Evolutionary conservation across 2,113 vertebrate species (phyloP), one percentile per base, ranked within the genome.

Genomic region (Formicarius rufipectus): DNA sequence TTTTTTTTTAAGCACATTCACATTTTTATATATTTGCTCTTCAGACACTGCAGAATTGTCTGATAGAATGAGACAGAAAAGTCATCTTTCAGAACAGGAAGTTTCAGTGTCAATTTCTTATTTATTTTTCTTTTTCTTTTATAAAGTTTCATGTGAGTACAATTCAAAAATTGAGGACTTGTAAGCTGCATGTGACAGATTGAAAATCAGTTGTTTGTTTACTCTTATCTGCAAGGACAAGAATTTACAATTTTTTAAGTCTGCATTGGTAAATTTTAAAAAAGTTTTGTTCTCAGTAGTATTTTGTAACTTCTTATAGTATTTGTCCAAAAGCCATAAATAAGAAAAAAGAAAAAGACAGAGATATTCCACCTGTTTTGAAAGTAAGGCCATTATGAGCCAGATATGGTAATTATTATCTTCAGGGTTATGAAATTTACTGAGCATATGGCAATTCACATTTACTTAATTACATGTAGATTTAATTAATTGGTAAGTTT

Each of bases 401-500:
- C 3, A 5, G 45, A 55, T 66, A 86, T 30, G 49, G 62, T 82
- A 95, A 87, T 93, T 82, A 84, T 78, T 75, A 82, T 94, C 80
- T 93, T 94, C 75, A 72, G 58, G 52, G 25, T 93, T 89, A 93
- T 58, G 63, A 78, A 91, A 94, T 45, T 35, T 60, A 87, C 47
- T 39, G 67, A 96, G 42, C 74, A 93, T 93, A 89, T 85, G 91
- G 78, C 67, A 89, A 93, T 91, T 93, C 90, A 87, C 58, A 62
- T 89, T 91, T 66, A 87, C 37, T 87, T 96, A 91, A 96, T 93
- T 93, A 82, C 58, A 85, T 44, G 74, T 90, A 85, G 59, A 77
- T 27, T 95, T 93, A 91, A 88, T 95, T 88, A 90, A 89, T 83
- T 85, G 62, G 31, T 62, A 81, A 76, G 27, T 84, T 94, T 97